Conservation (phyloP, 2,888 invertebrate genomes). For the Neelides folsomi region DNA sequence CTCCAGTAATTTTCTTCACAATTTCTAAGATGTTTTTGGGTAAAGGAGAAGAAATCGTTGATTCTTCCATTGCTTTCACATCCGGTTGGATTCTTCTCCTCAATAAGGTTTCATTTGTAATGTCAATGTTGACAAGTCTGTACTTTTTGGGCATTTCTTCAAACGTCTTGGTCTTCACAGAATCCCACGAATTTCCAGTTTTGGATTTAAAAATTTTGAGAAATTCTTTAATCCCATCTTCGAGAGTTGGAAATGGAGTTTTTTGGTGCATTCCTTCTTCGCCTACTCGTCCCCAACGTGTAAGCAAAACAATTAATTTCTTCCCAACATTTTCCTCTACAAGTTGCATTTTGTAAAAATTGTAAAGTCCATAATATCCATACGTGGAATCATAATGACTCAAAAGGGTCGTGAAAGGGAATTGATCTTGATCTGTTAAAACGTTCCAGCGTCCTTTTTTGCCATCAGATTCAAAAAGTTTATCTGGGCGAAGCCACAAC, state of each 20-base stretch:
- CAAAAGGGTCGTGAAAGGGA: constrained; percentile 40
- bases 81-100: constrained; percentile 27
- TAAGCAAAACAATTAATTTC: constrained; percentile 42
- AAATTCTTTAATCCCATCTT: constrained; percentile 42
- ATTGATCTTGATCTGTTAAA: constrained; percentile 35
- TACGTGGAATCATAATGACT: constrained; percentile 41
- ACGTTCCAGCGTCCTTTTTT: constrained; percentile 32
- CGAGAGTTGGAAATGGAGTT: constrained; percentile 39
- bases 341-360: constrained; percentile 45
- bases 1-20: no score
- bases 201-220: constrained; percentile 42
- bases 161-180: constrained; percentile 32
- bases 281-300: constrained; percentile 45
- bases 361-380: constrained; percentile 41
- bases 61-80: no score
- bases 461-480: constrained; percentile 8
- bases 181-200: constrained; percentile 41
- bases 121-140: constrained; percentile 38
- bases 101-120: constrained; percentile 22
- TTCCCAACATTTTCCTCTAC: constrained; percentile 34
- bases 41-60: no score
- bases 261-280: constrained; percentile 40
- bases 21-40: no score
- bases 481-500: constrained; percentile 11
- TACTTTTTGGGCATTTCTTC: constrained; percentile 39